Conservation (phyloP, 2,113 vertebrate genomes). For the Tachysurus fulvidraco region DNA sequence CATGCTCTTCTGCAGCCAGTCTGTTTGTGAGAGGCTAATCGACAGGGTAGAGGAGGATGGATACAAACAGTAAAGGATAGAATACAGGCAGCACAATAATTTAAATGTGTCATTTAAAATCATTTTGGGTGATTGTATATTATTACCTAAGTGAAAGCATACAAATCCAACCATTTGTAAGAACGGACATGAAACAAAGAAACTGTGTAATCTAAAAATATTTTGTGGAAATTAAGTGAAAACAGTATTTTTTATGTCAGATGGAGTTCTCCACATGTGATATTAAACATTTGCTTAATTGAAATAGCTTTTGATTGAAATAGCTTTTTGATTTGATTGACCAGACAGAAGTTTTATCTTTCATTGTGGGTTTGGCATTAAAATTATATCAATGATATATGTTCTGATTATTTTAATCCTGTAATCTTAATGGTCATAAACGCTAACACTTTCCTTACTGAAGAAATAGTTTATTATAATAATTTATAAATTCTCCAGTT, state of each 20-base stretch:
- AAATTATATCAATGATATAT: background rate
- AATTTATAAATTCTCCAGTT: no score
- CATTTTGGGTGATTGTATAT: background rate
- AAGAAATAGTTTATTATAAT: background rate
- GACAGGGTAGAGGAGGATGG: background rate
- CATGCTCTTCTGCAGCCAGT: background rate
- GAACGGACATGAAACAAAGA: background rate
- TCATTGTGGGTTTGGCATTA: background rate
- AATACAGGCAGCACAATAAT: background rate
- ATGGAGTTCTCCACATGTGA: background rate
- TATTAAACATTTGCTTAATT: background rate
- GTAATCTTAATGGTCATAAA: background rate
- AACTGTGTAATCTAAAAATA: background rate
- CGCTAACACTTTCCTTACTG: background rate
- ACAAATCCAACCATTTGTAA: background rate
- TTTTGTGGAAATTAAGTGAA: background rate
- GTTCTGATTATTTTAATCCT: background rate
- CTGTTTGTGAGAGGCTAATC: conserved; percentile 9
- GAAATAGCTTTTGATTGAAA: background rate
- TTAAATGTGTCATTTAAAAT: background rate
- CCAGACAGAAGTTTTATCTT: background rate
- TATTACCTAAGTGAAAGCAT: background rate
- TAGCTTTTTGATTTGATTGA: background rate
- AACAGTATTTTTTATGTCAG: background rate
- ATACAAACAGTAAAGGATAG: background rate